Conservation (phyloP, 2,888 invertebrate species). For the Andrena trimmerana region DNA sequence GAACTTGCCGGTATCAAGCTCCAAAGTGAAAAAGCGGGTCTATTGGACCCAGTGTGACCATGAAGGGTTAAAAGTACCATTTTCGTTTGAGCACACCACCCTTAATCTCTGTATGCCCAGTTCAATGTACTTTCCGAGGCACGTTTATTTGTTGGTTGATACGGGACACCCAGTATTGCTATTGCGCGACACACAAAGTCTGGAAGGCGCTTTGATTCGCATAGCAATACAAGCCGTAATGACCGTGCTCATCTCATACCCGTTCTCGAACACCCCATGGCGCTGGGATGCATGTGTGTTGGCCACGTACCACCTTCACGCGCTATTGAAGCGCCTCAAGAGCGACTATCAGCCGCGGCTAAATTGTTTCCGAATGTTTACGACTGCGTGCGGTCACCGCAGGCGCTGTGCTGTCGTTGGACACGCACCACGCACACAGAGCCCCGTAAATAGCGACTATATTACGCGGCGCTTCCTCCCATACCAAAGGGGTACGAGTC, state of each 20-base stretch:
- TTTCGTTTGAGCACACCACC: neutral
- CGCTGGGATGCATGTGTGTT: constrained; percentile 72
- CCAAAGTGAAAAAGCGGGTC: too few relatives aligned
- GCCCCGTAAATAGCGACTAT: constrained; percentile 55
- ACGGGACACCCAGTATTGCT: neutral
- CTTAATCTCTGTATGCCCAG: neutral
- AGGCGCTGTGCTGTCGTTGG: constrained; percentile 57
- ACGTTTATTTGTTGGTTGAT: neutral
- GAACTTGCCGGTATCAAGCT: too few relatives aligned
- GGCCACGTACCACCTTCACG: constrained; percentile 75
- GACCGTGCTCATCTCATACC: constrained; percentile 70
- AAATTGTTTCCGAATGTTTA: constrained; percentile 79
- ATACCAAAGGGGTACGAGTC: constrained; percentile 7
- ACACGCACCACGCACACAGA: constrained; percentile 52
- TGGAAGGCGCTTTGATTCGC: constrained; percentile 39
- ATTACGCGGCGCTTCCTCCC: constrained; percentile 40
- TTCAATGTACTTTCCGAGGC: neutral
- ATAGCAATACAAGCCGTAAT: constrained; percentile 60
- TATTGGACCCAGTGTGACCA: too few relatives aligned
- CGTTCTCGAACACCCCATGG: constrained; percentile 72
- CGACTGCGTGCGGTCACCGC: constrained; percentile 58
- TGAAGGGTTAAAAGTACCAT: too few relatives aligned
- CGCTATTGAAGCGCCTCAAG: constrained; percentile 73
- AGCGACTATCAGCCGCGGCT: constrained; percentile 71
- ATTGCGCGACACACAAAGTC: neutral